Evolutionary conservation across 2,888 invertebrate species (phyloP), one percentile per base, ranked within the genome.

Genomic region (Andrena camellia): DNA sequence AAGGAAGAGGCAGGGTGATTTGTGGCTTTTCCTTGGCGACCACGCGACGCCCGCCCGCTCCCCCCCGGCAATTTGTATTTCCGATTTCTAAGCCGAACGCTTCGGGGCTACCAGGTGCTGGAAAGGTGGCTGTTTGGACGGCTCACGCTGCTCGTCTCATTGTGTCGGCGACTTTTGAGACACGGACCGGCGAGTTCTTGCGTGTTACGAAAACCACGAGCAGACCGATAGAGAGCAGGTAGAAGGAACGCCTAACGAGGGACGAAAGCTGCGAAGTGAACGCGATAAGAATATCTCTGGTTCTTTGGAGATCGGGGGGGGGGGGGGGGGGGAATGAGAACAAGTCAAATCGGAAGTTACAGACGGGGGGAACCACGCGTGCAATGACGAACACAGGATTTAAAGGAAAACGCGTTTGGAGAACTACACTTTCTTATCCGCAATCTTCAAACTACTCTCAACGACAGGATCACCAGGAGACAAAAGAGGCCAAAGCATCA

Each of bases 51-150:
- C 84, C 86, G 66, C 50, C 73, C 71, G 74, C 35, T 72, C 64
- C 68, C 75, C 62, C 60, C 69, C 82, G 88, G 90, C 91, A 92
- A 91, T 92, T 92, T 92, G 91, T 92, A 92, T 90, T 89, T 87
- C 87, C 88, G 86, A 90, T 90, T 91, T 90, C 89, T 90, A 86
- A 83, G 78, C 80, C 74, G 78, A 76, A 78, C 82, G 85, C 83
- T 81, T 52, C 89, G 50, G 78, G 78, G 57, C 75, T 63, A 80
- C 90, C 90, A 89, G 89, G 82, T 90, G 89, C 70, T 78, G 86
- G 88, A 83, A 88, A 83, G 83, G 78, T 75, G 81, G 70, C 71
- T 70, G 73, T 73, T 54, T 75, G 60, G 75, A 80, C 20, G 83
- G 62, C 72, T 78, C 75, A 42, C 77, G 80, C 68, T 66, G 76